Evolutionary conservation across 1,140 invertebrate species (phyloP).

Genomic region (Coenobita brevimanus): DNA sequence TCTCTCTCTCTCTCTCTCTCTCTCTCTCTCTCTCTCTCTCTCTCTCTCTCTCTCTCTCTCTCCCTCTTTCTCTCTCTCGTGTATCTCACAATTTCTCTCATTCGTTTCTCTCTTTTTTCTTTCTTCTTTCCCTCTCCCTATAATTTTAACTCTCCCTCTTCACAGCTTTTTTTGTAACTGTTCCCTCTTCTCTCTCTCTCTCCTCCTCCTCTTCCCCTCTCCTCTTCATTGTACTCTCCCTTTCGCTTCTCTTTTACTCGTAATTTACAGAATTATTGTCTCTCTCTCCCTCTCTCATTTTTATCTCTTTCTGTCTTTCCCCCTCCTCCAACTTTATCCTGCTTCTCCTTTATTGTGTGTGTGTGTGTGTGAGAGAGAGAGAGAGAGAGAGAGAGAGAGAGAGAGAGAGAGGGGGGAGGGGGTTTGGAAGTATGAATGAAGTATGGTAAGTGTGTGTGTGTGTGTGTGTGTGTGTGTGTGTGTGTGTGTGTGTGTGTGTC

Average conservation of each 20-base stretch:
- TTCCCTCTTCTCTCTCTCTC: not conserved
- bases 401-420: not conserved
- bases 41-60: not conserved
- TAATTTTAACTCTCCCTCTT: not conserved
- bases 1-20: too few species aligned
- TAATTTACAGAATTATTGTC: not conserved
- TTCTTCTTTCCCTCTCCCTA: not conserved
- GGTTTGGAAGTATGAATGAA: not conserved
- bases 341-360: not conserved
- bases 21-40: not conserved
- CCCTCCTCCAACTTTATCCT: not conserved
- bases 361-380: too few species aligned
- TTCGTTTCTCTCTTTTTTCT: not conserved
- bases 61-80: not conserved
- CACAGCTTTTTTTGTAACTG: not conserved
- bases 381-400: not conserved
- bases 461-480: not conserved
- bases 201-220: not conserved
- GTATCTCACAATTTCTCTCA: not conserved
- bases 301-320: conserved; percentile 9
- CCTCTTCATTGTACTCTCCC: not conserved
- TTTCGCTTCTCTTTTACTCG: not conserved
- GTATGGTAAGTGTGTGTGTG: not conserved
- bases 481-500: too few species aligned
- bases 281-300: not conserved